Conservation (phyloP, 2,797 vertebrate genomes). For the Channallabes apus region DNA sequence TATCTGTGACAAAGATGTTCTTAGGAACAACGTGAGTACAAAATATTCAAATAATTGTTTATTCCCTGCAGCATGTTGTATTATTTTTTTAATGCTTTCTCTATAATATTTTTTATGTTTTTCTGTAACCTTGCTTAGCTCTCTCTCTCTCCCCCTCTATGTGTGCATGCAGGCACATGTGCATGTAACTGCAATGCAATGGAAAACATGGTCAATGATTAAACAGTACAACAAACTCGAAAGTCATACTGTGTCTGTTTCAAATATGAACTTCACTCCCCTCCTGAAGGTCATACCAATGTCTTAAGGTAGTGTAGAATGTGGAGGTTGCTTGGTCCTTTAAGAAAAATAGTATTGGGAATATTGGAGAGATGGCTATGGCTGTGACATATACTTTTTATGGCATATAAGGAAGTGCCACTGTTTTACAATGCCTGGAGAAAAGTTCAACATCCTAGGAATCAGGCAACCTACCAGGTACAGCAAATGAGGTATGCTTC, state of each 20-base stretch:
- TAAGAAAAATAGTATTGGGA: background rate
- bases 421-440: background rate
- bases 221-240: slow-evolving; percentile 28
- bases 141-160: background rate
- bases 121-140: background rate
- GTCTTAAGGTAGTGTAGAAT: background rate
- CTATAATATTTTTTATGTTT: background rate
- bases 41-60: background rate
- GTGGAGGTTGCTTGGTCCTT: background rate
- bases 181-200: slow-evolving; percentile 11
- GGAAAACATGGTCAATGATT: slow-evolving; percentile 38
- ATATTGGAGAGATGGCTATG: background rate
- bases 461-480: background rate
- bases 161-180: background rate
- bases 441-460: background rate
- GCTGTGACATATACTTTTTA: background rate
- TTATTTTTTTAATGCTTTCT: background rate
- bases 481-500: background rate
- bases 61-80: background rate
- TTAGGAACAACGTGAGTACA: background rate
- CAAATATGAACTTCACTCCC: slow-evolving; percentile 16
- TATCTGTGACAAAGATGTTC: no score
- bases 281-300: slow-evolving; percentile 5
- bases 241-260: background rate
- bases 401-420: background rate